Evolutionary conservation across 1,140 invertebrate genomes (phyloP).

Genomic region (Drosophila orena): DNA sequence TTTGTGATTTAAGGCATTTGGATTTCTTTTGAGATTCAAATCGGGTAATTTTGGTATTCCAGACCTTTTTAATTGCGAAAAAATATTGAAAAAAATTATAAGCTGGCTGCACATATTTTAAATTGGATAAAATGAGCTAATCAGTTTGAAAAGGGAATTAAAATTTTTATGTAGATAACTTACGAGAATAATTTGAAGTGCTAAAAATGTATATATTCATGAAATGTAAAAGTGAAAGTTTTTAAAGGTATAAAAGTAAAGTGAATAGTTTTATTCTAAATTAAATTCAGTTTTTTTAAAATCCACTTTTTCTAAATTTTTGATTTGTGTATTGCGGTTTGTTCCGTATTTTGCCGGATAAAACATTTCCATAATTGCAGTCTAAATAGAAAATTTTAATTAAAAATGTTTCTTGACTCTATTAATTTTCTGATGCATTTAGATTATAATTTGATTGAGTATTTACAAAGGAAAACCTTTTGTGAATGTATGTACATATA

Average conservation of each 20-base stretch:
- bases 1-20: not conserved
- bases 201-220: not conserved
- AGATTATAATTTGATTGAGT: not conserved
- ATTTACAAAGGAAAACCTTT: not conserved
- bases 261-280: not conserved
- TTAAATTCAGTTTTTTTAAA: not conserved
- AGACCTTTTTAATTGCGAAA: not conserved
- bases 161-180: not conserved
- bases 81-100: not conserved
- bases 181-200: not conserved
- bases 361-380: not conserved
- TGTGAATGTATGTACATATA: too few relatives aligned
- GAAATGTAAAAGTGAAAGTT: not conserved
- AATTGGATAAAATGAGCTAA: not conserved
- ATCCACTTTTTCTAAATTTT: not conserved
- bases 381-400: not conserved
- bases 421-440: not conserved
- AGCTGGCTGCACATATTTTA: not conserved
- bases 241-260: too few relatives aligned
- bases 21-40: not conserved
- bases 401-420: too few relatives aligned
- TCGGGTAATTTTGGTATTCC: not conserved
- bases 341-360: not conserved
- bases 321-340: slow-evolving; percentile 1
- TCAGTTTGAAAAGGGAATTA: not conserved